These are phyloP conservation scores for Heliconius charithonia DNA, from an alignment of 2,888 invertebrate genomes.

Conservation along the genomic window DNA sequence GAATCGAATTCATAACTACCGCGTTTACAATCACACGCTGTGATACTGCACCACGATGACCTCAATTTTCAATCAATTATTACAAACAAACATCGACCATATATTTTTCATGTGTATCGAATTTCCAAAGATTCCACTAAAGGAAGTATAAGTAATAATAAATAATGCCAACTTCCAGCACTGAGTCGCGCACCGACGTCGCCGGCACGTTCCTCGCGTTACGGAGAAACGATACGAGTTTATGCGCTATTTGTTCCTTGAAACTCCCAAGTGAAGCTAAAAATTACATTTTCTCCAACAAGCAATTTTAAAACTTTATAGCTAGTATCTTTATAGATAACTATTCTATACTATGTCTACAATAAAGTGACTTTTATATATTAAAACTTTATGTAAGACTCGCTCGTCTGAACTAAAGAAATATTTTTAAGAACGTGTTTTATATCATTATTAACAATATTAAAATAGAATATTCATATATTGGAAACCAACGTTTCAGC, in stretches of 20 bases:
- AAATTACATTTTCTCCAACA: conserved; percentile 22
- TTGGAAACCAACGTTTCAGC: no score
- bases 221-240: conserved; percentile 26
- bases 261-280: conserved; percentile 11
- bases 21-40: no score
- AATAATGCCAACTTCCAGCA: conserved; percentile 36
- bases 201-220: conserved; percentile 37
- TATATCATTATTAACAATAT: no score
- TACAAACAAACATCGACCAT: no score
- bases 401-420: not conserved
- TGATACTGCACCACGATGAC: no score
- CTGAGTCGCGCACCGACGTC: conserved; percentile 31
- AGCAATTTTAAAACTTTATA: conserved; percentile 2
- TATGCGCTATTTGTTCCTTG: conserved; percentile 26
- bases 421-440: no score
- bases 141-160: conserved; percentile 31
- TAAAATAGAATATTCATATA: no score
- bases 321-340: not conserved
- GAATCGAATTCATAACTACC: no score
- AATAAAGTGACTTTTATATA: not conserved
- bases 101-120: not conserved
- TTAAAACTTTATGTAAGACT: not conserved
- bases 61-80: no score
- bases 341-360: not conserved
- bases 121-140: not conserved